Percentiles rank a stretch among this genome's conserved stretches.
Conservation (phyloP, 2,888 invertebrate genomes). For the Amblyjoppa fuscipennis region DNA sequence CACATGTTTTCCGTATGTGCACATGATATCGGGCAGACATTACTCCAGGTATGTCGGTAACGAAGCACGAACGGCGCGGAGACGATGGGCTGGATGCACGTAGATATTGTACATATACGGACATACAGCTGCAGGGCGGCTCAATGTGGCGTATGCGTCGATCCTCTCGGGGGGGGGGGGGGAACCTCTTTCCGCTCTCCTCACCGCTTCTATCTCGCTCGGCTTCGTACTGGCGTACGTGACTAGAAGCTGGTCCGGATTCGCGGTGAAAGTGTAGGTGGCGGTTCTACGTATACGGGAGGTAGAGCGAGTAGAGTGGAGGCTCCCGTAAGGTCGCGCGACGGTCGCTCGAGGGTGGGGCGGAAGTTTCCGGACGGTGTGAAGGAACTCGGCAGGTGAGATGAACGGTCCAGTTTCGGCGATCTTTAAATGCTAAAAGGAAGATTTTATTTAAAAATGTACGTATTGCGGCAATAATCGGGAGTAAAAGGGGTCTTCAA, state of each 20-base stretch:
- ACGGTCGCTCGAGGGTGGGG: no score
- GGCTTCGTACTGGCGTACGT: constrained; percentile 63
- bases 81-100: constrained; percentile 48
- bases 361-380: no score
- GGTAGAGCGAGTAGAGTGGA: not conserved
- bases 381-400: no score
- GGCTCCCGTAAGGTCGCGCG: constrained; percentile 35
- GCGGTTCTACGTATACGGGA: constrained; percentile 24
- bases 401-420: no score
- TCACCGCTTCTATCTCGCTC: constrained; percentile 44
- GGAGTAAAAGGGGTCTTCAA: no score
- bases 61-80: constrained; percentile 41
- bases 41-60: constrained; percentile 44
- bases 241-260: constrained; percentile 59
- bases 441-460: no score
- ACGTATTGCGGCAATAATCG: no score
- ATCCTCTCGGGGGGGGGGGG: constrained; percentile 27
- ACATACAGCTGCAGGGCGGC: constrained; percentile 37
- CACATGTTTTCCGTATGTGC: not conserved
- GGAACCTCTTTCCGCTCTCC: constrained; percentile 22
- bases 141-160: constrained; percentile 43
- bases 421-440: no score
- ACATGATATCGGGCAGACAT: constrained; percentile 5
- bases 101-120: constrained; percentile 15
- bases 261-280: constrained; percentile 55